Percentiles rank a stretch among this genome's conserved stretches.
Conservation (phyloP, 2,888 invertebrate genomes). For the Morpho deidamia region DNA sequence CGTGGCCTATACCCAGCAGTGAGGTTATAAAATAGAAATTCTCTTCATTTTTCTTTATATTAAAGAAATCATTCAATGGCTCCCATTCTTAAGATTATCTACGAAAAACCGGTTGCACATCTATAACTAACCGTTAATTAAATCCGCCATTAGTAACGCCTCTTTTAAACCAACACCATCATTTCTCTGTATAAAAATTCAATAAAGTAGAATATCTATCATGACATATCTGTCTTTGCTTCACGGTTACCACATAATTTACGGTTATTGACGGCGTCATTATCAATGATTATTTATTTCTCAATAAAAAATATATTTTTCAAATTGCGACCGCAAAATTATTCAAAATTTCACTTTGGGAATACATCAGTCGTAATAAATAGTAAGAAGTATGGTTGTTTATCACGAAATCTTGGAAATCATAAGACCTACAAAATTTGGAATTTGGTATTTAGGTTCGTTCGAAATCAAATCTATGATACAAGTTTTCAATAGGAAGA, state of each 20-base stretch:
- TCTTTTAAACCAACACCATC: constrained; percentile 12
- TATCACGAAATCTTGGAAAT: not conserved
- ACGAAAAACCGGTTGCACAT: constrained; percentile 13
- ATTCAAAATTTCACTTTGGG: not conserved
- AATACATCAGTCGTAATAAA: constrained; percentile 2
- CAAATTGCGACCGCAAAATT: not conserved
- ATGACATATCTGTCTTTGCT: not conserved
- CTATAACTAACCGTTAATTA: constrained; percentile 9
- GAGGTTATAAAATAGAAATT: no score
- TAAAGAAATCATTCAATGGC: not conserved
- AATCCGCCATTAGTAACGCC: constrained; percentile 9
- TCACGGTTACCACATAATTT: constrained; percentile 13
- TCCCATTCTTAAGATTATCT: not conserved
- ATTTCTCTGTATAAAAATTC: constrained; percentile 8
- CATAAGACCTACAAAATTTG: not conserved
- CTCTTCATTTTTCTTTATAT: no score
- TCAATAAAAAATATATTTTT: constrained; percentile 9
- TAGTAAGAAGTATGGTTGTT: not conserved
- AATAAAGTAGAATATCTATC: constrained; percentile 7
- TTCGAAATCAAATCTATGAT: no score
- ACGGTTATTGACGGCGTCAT: constrained; percentile 7
- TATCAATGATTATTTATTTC: constrained; percentile 15
- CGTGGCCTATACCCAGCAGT: no score
- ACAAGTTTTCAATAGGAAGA: no score
- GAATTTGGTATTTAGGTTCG: not conserved